Conservation (phyloP, 1,140 invertebrate genomes). For the Neodiprion pinetum region DNA sequence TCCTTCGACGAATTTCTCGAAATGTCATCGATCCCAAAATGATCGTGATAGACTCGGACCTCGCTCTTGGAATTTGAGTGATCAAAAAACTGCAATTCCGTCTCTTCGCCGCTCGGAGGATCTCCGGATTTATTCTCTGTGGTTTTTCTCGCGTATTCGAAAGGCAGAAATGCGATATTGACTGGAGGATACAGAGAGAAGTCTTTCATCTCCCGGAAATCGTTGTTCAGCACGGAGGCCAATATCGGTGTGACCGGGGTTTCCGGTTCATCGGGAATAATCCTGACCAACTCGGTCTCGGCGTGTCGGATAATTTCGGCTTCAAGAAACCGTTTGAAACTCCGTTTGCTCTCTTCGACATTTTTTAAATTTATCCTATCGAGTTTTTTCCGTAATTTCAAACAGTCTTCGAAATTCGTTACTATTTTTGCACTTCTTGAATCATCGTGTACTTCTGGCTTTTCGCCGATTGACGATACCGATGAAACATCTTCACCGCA, state of each 20-base stretch:
- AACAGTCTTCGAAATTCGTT: slow-evolving; percentile 26
- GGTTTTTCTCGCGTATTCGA: not conserved
- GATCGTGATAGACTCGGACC: not conserved
- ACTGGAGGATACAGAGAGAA: slow-evolving; percentile 25
- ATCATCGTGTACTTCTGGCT: no score
- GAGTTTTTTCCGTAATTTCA: slow-evolving; percentile 16
- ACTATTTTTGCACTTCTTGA: slow-evolving; percentile 19
- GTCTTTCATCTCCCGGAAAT: slow-evolving; percentile 22
- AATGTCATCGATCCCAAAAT: not conserved
- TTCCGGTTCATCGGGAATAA: not conserved
- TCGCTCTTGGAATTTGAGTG: not conserved
- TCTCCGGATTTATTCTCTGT: not conserved
- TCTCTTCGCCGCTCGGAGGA: not conserved
- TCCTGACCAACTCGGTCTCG: slow-evolving; percentile 28
- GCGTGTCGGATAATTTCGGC: slow-evolving; percentile 35
- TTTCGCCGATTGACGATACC: no score
- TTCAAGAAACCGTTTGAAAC: slow-evolving; percentile 36
- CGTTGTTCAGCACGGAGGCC: slow-evolving; percentile 17
- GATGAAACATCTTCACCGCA: slow-evolving; percentile 15
- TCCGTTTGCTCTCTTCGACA: slow-evolving; percentile 31
- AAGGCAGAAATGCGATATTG: not conserved
- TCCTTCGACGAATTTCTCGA: not conserved
- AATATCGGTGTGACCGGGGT: slow-evolving; percentile 19
- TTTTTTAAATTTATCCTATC: slow-evolving; percentile 36
- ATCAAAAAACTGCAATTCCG: not conserved